phyloP scores from a whole-genome alignment of 2,888 invertebrate species.

The Drosophila prolongata region DNA sequence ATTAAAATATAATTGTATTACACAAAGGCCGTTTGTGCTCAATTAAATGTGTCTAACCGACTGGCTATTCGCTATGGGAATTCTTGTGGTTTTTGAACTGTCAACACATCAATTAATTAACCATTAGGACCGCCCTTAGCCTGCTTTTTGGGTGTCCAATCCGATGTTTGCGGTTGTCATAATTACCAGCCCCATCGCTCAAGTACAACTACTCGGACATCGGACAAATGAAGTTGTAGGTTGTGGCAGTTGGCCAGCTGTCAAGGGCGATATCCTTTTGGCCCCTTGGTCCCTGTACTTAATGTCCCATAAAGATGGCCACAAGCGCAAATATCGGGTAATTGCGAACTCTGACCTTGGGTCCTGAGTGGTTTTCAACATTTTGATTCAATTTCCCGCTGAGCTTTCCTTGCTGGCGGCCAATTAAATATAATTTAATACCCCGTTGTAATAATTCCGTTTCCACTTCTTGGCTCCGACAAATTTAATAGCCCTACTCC shows the following conservation, averaged over 20 bases:
- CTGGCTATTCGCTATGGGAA: background rate
- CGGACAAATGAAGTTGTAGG: slow-evolving; percentile 16
- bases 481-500: slow-evolving; percentile 54
- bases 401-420: slow-evolving; percentile 42
- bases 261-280: slow-evolving; percentile 14
- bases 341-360: slow-evolving; percentile 54
- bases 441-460: slow-evolving; percentile 63
- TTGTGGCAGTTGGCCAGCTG: slow-evolving; percentile 19
- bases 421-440: slow-evolving; percentile 73
- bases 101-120: slow-evolving; percentile 66
- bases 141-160: slow-evolving; percentile 17
- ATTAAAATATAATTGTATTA: background rate
- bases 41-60: slow-evolving; percentile 3
- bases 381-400: slow-evolving; percentile 69
- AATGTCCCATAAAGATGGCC: slow-evolving; percentile 34
- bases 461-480: slow-evolving; percentile 46
- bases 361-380: slow-evolving; percentile 30
- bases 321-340: slow-evolving; percentile 52
- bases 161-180: slow-evolving; percentile 51
- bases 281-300: slow-evolving; percentile 10
- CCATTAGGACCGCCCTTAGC: slow-evolving; percentile 24
- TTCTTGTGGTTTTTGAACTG: slow-evolving; percentile 46
- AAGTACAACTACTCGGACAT: slow-evolving; percentile 29
- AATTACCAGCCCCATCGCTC: slow-evolving; percentile 43
- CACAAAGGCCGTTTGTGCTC: background rate